Percentiles rank a stretch among this genome's conserved stretches.
phyloP scores from a whole-genome alignment of 2,113 vertebrate genomes.

The Grantiella picta region DNA sequence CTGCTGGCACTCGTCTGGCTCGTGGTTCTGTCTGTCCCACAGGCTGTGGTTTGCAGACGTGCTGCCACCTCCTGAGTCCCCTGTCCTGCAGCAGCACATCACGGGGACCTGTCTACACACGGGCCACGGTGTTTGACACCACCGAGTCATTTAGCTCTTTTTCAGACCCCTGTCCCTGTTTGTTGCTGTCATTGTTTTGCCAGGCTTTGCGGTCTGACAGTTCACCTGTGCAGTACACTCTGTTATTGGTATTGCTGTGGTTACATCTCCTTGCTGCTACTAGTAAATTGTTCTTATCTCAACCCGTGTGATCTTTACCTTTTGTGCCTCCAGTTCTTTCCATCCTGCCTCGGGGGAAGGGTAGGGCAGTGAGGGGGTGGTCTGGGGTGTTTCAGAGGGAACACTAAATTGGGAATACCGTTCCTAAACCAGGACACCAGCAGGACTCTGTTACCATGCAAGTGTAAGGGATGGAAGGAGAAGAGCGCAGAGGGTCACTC shows the following conservation, averaged over 20 bases:
- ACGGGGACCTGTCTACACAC: not conserved
- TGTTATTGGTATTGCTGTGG: not conserved
- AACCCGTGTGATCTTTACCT: not conserved
- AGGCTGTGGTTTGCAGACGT: not conserved
- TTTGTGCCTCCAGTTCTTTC: not conserved
- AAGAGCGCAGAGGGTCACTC: not conserved
- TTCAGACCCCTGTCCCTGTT: not conserved
- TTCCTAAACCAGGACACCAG: not conserved
- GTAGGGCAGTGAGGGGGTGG: not conserved
- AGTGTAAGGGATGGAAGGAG: not conserved
- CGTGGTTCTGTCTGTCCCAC: not conserved
- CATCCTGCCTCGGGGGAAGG: not conserved
- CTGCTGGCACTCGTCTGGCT: not conserved
- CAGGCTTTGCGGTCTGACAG: not conserved
- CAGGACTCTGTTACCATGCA: not conserved
- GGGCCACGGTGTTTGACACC: not conserved
- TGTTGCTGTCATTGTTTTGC: not conserved
- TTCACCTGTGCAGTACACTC: accelerated
- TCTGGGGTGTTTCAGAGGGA: not conserved
- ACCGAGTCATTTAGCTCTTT: not conserved
- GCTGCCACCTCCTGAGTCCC: not conserved
- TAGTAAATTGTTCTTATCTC: not conserved
- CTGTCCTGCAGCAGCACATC: not conserved
- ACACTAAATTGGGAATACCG: not conserved
- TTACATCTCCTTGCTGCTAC: not conserved